These are phyloP conservation scores for Somateria mollissima DNA, from an alignment of 2,797 vertebrate species.

Conservation along the genomic window DNA sequence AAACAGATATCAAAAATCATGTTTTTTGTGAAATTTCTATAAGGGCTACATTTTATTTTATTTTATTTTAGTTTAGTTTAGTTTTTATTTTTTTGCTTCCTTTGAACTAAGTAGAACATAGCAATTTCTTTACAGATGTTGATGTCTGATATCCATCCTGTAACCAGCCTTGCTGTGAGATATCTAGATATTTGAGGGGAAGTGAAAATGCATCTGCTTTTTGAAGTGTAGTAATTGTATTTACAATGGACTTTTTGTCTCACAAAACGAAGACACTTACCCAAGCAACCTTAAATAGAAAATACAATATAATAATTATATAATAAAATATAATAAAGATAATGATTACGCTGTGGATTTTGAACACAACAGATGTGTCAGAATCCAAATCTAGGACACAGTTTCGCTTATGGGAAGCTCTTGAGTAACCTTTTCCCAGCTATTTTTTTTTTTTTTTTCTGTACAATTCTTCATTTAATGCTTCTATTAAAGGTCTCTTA, in stretches of 20 bases:
- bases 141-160: neutral
- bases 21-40: neutral
- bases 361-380: neutral
- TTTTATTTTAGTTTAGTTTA: neutral
- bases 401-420: neutral
- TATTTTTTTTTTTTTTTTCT: neutral
- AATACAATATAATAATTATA: neutral
- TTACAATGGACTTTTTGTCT: neutral
- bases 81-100: neutral
- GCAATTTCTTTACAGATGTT: neutral
- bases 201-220: neutral
- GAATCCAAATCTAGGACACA: neutral
- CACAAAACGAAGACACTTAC: neutral
- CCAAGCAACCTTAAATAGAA: neutral
- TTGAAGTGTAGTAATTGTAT: neutral
- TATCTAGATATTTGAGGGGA: neutral
- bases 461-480: neutral
- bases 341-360: neutral
- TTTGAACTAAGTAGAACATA: neutral
- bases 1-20: neutral
- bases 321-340: neutral
- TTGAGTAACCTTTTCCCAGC: neutral
- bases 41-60: neutral
- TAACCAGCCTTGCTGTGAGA: neutral
- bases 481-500: neutral